These are phyloP conservation scores for Umimayanthus chanpuru DNA, from an alignment of 92 coral and sea anemone genomes.

Conservation along the genomic window DNA sequence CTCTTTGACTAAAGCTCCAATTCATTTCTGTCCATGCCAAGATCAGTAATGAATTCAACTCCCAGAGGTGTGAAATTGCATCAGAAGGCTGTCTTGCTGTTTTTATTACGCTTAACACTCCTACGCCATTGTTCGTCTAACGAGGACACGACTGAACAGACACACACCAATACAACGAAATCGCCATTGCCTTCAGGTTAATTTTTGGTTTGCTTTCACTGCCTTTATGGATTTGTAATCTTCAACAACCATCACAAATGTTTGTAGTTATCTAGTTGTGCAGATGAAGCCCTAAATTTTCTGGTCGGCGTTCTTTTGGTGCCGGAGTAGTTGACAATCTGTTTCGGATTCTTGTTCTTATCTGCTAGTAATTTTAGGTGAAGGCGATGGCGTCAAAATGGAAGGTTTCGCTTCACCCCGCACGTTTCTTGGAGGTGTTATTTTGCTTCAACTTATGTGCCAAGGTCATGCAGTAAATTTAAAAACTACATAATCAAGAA, in stretches of 20 bases:
- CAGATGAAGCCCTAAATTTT: neutral
- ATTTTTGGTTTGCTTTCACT: neutral
- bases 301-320: constrained; percentile 29
- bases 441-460: neutral
- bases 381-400: constrained; percentile 18
- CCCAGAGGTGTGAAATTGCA: constrained; percentile 26
- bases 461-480: constrained; percentile 21
- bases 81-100: constrained; percentile 3
- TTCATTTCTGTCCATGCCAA: neutral
- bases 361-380: constrained; percentile 16
- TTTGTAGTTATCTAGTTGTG: constrained; percentile 13
- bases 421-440: constrained; percentile 9
- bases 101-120: constrained; percentile 6
- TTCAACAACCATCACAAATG: constrained; percentile 6
- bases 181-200: neutral
- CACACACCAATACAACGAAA: neutral
- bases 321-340: constrained; percentile 13
- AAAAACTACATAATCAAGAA: neutral
- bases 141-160: constrained; percentile 4
- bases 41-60: constrained; percentile 17
- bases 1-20: constrained; percentile 7
- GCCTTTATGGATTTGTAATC: neutral
- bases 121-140: constrained; percentile 2
- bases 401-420: constrained; percentile 35
- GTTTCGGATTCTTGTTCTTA: constrained; percentile 9